phyloP scores from a whole-genome alignment of 1,140 invertebrate genomes.

The Achatina immaculata region DNA sequence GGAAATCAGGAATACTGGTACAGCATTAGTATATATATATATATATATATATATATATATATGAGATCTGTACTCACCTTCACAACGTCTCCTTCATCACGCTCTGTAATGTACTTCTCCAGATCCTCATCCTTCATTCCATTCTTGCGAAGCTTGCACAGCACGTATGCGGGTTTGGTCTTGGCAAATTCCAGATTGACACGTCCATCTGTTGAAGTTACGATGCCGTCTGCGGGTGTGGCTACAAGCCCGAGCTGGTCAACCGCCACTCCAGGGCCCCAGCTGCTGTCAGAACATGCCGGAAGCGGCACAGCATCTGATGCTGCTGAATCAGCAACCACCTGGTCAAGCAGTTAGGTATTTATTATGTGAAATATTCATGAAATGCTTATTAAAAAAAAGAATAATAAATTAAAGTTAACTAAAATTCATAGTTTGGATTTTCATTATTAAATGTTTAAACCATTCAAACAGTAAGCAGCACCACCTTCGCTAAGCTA shows the following conservation, averaged over 20 bases:
- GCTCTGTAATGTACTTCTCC: conserved; percentile 61
- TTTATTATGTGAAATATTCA: no score
- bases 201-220: conserved; percentile 55
- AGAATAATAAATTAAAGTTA: no score
- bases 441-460: no score
- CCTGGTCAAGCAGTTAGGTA: conserved; percentile 16
- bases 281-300: conserved; percentile 69
- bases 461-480: no score
- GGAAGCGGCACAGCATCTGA: conserved; percentile 65
- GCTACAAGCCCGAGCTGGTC: conserved; percentile 67
- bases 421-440: no score
- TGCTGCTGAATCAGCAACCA: conserved; percentile 63
- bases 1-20: no score
- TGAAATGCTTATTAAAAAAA: no score
- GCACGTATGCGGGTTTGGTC: conserved; percentile 59
- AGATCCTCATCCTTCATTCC: conserved; percentile 63
- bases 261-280: conserved; percentile 69
- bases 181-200: conserved; percentile 61
- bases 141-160: conserved; percentile 62
- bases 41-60: no score
- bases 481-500: no score
- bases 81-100: conserved; percentile 57
- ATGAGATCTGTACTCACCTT: conserved; percentile 26
- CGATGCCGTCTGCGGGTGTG: conserved; percentile 58
- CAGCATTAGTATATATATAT: no score